A percentile compares a stretch with the other conserved stretches of the same genome.
phyloP scores from a whole-genome alignment of 37 sponge, comb jelly and placozoan species.

The Spongilla lacustris region DNA sequence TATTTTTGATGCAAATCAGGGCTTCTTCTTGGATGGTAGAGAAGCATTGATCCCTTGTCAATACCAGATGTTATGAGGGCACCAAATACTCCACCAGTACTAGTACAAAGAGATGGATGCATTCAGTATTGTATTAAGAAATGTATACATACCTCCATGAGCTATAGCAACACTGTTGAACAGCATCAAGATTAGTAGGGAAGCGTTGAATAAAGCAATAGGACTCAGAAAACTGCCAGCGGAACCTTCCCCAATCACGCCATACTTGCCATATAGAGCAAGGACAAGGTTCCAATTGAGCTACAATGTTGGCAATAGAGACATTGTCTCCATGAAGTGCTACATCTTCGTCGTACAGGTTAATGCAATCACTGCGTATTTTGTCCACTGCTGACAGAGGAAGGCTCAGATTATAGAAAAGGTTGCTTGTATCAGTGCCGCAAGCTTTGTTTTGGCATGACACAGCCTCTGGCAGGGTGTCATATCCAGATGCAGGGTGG shows the following conservation, averaged over 20 bases:
- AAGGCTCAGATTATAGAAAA: conserved; percentile 20
- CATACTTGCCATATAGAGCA: conserved; percentile 37
- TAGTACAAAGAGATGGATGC: neutral
- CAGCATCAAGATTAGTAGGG: neutral
- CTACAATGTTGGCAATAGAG: neutral
- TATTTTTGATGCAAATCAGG: neutral
- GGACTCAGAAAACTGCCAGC: conserved; percentile 12
- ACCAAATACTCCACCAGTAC: neutral
- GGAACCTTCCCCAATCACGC: conserved; percentile 9
- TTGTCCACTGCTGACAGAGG: neutral
- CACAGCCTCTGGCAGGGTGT: conserved; percentile 30
- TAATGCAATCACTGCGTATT: conserved; percentile 21
- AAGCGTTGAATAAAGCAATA: conserved; percentile 9
- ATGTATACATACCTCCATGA: neutral
- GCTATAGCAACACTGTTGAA: conserved; percentile 12
- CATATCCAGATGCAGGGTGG: conserved; percentile 14
- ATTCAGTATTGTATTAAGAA: neutral
- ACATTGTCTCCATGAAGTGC: neutral
- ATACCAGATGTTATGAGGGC: neutral
- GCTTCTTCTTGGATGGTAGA: conserved; percentile 4
- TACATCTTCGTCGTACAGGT: conserved; percentile 6
- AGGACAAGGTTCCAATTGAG: conserved; percentile 50
- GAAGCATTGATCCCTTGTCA: conserved; percentile 29
- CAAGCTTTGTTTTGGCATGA: conserved; percentile 3
- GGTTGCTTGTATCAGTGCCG: neutral